Percentiles rank a stretch among this genome's conserved stretches.
Evolutionary conservation across 1,140 invertebrate species (phyloP).

Genomic region (Drosophila bifasciata): DNA sequence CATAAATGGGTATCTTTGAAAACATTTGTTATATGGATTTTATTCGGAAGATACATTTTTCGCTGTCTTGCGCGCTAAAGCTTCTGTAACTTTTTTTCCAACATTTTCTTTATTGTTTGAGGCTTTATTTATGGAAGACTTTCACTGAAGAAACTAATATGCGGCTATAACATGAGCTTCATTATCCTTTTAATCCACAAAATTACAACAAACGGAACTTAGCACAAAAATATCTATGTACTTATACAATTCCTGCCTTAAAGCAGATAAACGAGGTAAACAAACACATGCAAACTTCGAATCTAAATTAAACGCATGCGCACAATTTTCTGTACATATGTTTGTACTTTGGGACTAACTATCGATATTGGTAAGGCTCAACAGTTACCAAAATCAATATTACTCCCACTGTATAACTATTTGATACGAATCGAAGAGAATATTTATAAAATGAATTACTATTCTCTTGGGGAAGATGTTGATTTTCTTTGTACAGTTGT

Average conservation of each 20-base stretch:
- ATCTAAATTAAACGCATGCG: slow-evolving; percentile 57
- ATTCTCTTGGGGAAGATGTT: no score
- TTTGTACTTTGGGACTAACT: slow-evolving; percentile 14
- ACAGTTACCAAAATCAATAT: slow-evolving; percentile 42
- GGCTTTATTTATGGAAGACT: slow-evolving; percentile 16
- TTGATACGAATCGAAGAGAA: slow-evolving; percentile 8
- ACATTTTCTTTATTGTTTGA: slow-evolving; percentile 3
- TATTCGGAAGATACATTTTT: slow-evolving; percentile 51
- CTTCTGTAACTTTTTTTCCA: slow-evolving; percentile 21
- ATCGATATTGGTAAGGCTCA: slow-evolving; percentile 42
- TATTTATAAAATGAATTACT: neutral
- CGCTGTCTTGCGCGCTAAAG: slow-evolving; percentile 30
- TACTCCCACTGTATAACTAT: neutral
- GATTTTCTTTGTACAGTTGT: no score
- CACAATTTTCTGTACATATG: slow-evolving; percentile 10
- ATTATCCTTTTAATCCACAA: slow-evolving; percentile 37
- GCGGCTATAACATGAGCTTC: slow-evolving; percentile 19
- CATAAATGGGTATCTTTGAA: slow-evolving; percentile 23
- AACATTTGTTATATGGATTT: slow-evolving; percentile 56
- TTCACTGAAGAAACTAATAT: no score
- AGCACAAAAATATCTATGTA: slow-evolving; percentile 53
- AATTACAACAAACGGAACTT: slow-evolving; percentile 54
- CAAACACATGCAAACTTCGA: slow-evolving; percentile 72
- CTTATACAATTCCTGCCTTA: slow-evolving; percentile 60
- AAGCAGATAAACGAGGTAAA: slow-evolving; percentile 65